A percentile compares a stretch with the other conserved stretches of the same genome.
Evolutionary conservation across 2,797 vertebrate species (phyloP).

Genomic region (Microctenopoma stevenorrisi): DNA sequence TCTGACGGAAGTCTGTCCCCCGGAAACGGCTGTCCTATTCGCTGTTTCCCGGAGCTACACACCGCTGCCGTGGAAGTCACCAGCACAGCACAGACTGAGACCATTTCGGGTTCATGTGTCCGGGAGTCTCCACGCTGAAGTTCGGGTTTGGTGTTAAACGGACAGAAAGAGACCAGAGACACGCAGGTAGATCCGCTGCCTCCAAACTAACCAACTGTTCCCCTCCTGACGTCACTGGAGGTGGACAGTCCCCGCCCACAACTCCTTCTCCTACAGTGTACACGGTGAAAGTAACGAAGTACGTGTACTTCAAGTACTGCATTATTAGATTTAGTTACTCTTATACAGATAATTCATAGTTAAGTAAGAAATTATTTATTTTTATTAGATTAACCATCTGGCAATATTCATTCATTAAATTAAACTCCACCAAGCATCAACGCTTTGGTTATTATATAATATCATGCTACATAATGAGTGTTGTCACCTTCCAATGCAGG

Average conservation of each 20-base stretch:
- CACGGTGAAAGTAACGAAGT: not conserved
- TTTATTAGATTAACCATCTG: too few species aligned
- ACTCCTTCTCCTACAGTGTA: not conserved
- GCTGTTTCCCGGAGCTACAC: conserved; percentile 19
- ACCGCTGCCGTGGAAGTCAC: not conserved
- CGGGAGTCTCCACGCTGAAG: not conserved
- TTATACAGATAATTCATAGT: too few species aligned
- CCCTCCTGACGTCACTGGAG: conserved; percentile 48
- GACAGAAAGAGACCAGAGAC: too few species aligned
- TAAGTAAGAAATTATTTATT: too few species aligned
- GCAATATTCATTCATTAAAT: too few species aligned
- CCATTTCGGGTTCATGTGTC: not conserved
- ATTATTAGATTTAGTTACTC: not conserved
- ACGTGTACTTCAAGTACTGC: not conserved
- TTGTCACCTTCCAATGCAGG: too few species aligned
- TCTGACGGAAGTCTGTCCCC: conserved; percentile 49
- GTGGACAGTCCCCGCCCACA: conserved; percentile 40
- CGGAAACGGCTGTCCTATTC: conserved; percentile 24
- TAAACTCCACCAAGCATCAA: too few species aligned
- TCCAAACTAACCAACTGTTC: conserved; percentile 9
- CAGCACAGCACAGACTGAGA: not conserved
- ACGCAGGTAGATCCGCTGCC: not conserved
- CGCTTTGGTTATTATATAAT: too few species aligned
- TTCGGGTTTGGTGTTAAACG: not conserved
- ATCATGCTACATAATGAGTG: too few species aligned